These are phyloP conservation scores for Plutomurus gul DNA, from an alignment of 1,140 invertebrate species.

Conservation along the genomic window DNA sequence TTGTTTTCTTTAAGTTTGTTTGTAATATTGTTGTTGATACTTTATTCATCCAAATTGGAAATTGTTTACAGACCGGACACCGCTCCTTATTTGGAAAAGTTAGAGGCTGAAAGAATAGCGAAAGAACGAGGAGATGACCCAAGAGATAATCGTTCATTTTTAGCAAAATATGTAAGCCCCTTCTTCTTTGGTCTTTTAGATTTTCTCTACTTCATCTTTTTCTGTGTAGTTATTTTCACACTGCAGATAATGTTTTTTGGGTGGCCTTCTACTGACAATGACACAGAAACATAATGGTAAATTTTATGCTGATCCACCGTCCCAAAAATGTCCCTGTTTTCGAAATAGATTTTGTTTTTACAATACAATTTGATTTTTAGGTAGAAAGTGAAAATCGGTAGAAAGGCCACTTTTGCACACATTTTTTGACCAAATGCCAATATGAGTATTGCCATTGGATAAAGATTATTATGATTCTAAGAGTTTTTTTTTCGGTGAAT, in stretches of 20 bases:
- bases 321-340: too few species aligned
- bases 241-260: conserved; percentile 44
- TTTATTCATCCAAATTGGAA: not conserved
- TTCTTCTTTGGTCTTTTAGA: conserved; percentile 38
- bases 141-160: conserved; percentile 90
- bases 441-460: too few species aligned
- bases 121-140: conserved; percentile 80
- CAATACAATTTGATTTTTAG: too few species aligned
- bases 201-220: conserved; percentile 37
- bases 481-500: too few species aligned
- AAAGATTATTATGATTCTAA: too few species aligned
- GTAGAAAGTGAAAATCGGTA: too few species aligned
- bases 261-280: not conserved
- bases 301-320: too few species aligned
- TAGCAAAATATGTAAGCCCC: conserved; percentile 93
- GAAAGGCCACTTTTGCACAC: too few species aligned
- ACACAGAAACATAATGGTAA: too few species aligned
- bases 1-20: not conserved
- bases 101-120: conserved; percentile 86
- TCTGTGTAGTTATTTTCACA: conserved; percentile 39
- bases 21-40: not conserved
- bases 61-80: conserved; percentile 78
- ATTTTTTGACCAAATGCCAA: too few species aligned
- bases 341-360: too few species aligned
- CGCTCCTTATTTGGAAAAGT: conserved; percentile 85